Conservation (phyloP, 2,797 vertebrate genomes). For the Sebastes matsubarae region DNA sequence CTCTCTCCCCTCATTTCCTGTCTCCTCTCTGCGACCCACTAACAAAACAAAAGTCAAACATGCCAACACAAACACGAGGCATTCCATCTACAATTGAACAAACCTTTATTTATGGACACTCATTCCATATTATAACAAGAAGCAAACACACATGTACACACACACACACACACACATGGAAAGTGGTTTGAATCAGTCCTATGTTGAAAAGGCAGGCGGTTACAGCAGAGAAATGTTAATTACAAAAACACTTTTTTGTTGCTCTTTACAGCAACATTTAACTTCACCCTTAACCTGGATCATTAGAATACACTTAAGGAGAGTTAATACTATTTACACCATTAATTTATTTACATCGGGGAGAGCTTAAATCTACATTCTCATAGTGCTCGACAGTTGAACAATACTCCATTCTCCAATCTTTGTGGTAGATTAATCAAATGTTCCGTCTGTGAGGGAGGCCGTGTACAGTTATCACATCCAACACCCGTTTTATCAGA, state of each 20-base stretch:
- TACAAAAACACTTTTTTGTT: conserved; percentile 64
- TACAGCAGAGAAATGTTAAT: conserved; percentile 75
- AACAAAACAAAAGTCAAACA: not conserved
- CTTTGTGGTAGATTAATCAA: conserved; percentile 5
- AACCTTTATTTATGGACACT: conserved; percentile 78
- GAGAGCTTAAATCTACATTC: conserved; percentile 59
- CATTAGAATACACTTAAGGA: conserved; percentile 65
- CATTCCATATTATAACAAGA: conserved; percentile 68
- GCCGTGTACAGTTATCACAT: conserved; percentile 52
- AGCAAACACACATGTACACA: conserved; percentile 15
- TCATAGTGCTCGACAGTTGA: conserved; percentile 55
- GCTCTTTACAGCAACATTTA: conserved; percentile 52
- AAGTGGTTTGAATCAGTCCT: conserved; percentile 76
- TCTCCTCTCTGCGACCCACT: not conserved
- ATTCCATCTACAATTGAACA: conserved; percentile 58
- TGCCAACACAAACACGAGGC: not conserved
- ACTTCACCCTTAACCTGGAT: conserved; percentile 56
- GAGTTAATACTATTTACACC: conserved; percentile 77
- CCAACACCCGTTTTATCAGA: conserved; percentile 58
- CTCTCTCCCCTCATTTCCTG: not conserved
- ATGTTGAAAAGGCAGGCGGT: conserved; percentile 60
- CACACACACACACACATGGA: conserved; percentile 33
- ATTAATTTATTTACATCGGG: conserved; percentile 69
- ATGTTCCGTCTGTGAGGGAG: conserved; percentile 30
- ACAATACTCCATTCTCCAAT: conserved; percentile 36